Conservation (phyloP, 2,888 invertebrate genomes). For the Ophonus ardosiacus region DNA sequence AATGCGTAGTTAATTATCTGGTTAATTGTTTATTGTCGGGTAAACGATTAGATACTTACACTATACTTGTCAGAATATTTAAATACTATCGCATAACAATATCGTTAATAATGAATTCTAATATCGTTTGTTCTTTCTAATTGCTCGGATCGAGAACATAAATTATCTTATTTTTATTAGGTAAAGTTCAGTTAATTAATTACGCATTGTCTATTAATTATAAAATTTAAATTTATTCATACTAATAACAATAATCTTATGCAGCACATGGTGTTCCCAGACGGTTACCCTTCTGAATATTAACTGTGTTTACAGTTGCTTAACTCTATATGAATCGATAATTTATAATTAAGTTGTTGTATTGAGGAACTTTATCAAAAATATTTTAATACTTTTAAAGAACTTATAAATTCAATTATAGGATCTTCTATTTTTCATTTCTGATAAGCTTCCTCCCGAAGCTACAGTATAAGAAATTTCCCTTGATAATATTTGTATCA, state of each 20-base stretch:
- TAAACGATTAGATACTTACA: conserved; percentile 51
- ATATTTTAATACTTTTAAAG: not conserved
- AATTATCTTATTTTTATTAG: conserved; percentile 9
- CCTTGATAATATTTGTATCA: conserved; percentile 22
- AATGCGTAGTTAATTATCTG: conserved; percentile 56
- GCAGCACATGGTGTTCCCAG: too few relatives aligned
- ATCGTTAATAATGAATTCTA: conserved; percentile 27
- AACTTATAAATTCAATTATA: not conserved
- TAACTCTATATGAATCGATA: not conserved
- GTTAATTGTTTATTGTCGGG: conserved; percentile 56
- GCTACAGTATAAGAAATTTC: not conserved
- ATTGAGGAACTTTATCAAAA: not conserved
- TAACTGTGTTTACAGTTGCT: too few relatives aligned
- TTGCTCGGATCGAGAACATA: not conserved
- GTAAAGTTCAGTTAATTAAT: not conserved
- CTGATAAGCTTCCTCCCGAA: not conserved
- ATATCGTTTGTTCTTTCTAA: not conserved
- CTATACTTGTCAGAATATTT: conserved; percentile 39
- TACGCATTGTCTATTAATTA: not conserved
- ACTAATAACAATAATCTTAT: too few relatives aligned
- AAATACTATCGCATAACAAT: conserved; percentile 1
- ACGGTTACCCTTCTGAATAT: too few relatives aligned
- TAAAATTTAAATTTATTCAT: not conserved
- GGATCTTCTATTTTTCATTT: not conserved
- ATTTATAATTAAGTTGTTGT: not conserved